Percentiles rank a stretch among this genome's conserved stretches.
These are phyloP conservation scores for Cyanistes caeruleus DNA, from an alignment of 2,113 vertebrate genomes.

Conservation along the genomic window DNA sequence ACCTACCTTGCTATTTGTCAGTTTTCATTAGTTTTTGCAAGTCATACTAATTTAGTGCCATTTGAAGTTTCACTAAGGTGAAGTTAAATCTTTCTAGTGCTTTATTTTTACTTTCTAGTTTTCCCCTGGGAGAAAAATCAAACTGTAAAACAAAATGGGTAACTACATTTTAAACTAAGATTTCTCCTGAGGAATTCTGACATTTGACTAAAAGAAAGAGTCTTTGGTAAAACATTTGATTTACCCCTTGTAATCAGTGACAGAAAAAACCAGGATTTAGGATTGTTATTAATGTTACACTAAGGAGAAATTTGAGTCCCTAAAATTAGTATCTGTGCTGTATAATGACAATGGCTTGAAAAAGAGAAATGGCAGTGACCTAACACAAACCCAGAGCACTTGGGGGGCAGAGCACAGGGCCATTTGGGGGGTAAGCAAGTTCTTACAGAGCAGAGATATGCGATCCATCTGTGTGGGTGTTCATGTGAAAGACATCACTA, in stretches of 20 bases:
- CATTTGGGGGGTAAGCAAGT: not conserved
- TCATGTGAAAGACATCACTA: not conserved
- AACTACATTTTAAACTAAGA: not conserved
- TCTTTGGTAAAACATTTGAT: not conserved
- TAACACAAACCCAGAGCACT: not conserved
- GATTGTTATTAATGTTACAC: not conserved
- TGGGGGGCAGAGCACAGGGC: accelerated
- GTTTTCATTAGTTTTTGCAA: not conserved
- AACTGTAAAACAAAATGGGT: not conserved
- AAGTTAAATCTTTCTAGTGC: not conserved
- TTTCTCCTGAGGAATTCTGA: not conserved
- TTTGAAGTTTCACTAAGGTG: not conserved
- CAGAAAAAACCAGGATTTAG: not conserved
- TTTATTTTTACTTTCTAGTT: not conserved
- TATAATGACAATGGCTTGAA: not conserved
- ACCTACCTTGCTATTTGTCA: not conserved
- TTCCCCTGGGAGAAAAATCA: not conserved
- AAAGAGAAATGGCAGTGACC: not conserved
- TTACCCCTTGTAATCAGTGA: not conserved
- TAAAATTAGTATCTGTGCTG: not conserved
- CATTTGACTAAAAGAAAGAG: not conserved
- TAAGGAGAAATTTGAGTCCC: not conserved
- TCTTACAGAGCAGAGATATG: not conserved
- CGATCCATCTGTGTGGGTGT: not conserved
- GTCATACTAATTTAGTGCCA: not conserved